phyloP scores from a whole-genome alignment of 1,140 invertebrate species.

The Bactericera cockerelli region DNA sequence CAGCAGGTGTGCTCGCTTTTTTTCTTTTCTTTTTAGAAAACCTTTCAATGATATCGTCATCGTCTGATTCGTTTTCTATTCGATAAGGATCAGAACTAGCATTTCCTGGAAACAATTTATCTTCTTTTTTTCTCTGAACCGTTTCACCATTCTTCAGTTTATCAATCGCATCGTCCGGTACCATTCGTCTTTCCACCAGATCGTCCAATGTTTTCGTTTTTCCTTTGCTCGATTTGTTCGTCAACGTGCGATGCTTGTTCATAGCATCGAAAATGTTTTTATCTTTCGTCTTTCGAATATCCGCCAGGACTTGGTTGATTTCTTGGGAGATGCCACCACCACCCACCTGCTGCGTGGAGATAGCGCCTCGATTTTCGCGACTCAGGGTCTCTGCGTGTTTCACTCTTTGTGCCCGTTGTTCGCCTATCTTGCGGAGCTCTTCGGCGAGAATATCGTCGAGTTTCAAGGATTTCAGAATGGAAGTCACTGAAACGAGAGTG shows the following conservation, averaged over 20 bases:
- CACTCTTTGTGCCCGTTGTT: not conserved
- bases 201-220: not conserved
- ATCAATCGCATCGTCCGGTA: not conserved
- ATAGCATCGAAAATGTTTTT: not conserved
- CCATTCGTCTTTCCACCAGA: not conserved
- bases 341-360: not conserved
- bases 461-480: not conserved
- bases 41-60: too few species aligned
- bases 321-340: not conserved
- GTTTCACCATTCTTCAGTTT: too few species aligned
- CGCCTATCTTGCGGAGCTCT: not conserved
- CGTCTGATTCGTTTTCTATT: not conserved
- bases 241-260: not conserved
- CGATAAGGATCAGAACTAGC: too few species aligned
- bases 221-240: too few species aligned
- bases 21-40: too few species aligned
- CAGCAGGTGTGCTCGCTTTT: too few species aligned
- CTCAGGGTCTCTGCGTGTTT: not conserved
- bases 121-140: too few species aligned
- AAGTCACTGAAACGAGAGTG: not conserved
- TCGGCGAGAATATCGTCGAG: not conserved
- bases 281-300: constrained; percentile 1
- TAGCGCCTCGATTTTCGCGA: not conserved
- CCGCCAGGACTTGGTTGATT: not conserved
- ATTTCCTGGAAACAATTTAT: too few species aligned